Evolutionary conservation across 2,113 vertebrate species (phyloP).

Genomic region (Sardina pilchardus): DNA sequence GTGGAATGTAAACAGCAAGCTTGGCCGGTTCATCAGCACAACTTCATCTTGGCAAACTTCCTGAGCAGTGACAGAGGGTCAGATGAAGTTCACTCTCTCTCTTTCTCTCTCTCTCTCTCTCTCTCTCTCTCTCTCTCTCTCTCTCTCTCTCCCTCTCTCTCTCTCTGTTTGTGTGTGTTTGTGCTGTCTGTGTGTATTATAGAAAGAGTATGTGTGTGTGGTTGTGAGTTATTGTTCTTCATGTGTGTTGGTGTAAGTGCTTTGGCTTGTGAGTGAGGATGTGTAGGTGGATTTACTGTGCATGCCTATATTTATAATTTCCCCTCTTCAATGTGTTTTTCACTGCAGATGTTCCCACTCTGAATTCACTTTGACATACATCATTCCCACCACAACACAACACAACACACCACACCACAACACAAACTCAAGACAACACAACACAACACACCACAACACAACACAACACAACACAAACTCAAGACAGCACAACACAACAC

Average conservation of each 20-base stretch:
- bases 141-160: background rate
- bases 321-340: background rate
- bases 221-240: background rate
- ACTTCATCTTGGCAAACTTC: constrained; percentile 18
- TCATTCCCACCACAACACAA: background rate
- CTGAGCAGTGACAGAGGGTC: constrained; percentile 10
- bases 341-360: background rate
- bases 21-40: background rate
- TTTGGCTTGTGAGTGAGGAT: background rate
- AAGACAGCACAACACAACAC: too few species aligned
- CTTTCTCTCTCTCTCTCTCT: background rate
- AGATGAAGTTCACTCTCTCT: constrained; percentile 1
- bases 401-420: too few species aligned
- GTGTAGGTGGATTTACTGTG: background rate
- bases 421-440: too few species aligned
- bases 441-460: background rate
- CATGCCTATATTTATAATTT: background rate
- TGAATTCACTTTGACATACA: background rate
- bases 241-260: background rate
- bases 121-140: background rate
- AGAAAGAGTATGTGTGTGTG: background rate
- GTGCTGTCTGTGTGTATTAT: background rate
- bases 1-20: constrained; percentile 1
- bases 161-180: background rate
- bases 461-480: too few species aligned